These are phyloP conservation scores for Manis javanica DNA, from an alignment of 2,797 vertebrate genomes.

Conservation along the genomic window DNA sequence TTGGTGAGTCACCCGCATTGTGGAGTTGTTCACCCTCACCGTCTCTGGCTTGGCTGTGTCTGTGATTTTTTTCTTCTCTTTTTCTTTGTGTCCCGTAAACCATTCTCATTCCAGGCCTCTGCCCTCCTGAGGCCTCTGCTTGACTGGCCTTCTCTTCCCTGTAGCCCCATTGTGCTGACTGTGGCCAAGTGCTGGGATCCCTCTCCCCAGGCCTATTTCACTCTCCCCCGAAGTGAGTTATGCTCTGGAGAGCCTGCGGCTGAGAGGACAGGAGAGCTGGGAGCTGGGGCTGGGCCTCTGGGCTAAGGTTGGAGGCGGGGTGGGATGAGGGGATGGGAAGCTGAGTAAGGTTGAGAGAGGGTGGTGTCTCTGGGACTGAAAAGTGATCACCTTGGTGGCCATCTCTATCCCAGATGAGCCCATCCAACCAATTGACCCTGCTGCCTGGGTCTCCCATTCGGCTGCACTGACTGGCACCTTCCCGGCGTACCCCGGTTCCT, in stretches of 20 bases:
- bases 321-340: neutral
- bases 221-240: constrained; percentile 94
- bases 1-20: neutral
- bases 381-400: neutral
- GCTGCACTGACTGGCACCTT: constrained; percentile 93
- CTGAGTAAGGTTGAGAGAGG: neutral
- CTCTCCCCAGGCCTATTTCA: constrained; percentile 95
- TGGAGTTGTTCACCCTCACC: neutral
- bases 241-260: neutral
- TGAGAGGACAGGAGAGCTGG: neutral
- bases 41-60: neutral
- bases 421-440: constrained; percentile 95
- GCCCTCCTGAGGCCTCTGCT: neutral
- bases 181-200: constrained; percentile 98
- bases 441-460: constrained; percentile 95
- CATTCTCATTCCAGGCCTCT: neutral
- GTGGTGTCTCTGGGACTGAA: neutral
- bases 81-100: neutral
- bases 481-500: constrained; percentile 92
- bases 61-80: neutral
- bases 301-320: neutral
- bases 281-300: neutral
- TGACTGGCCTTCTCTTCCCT: constrained; percentile 48
- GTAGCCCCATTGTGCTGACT: constrained; percentile 94
- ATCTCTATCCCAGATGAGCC: constrained; percentile 90